phyloP scores from a whole-genome alignment of 2,797 vertebrate species.

The Neopelma chrysocephalum region DNA sequence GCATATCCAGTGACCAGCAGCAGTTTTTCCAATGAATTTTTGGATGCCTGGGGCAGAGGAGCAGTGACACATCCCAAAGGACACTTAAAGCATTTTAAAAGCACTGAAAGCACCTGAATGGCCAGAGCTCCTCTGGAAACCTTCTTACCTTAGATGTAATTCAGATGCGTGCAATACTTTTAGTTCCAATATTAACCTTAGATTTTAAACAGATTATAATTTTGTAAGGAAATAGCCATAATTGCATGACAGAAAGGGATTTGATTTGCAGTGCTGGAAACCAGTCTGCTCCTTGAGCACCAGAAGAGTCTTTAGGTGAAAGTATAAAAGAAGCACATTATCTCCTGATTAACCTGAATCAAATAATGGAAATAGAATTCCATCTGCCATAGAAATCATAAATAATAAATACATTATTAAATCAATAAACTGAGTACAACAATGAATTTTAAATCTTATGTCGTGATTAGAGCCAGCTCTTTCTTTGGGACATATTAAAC shows the following conservation, averaged over 20 bases:
- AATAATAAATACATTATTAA: slow-evolving; percentile 58
- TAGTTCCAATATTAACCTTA: background rate
- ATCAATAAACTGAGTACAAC: slow-evolving; percentile 40
- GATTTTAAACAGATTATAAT: background rate
- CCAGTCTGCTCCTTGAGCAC: background rate
- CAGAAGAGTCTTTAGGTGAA: slow-evolving; percentile 1
- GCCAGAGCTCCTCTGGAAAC: background rate
- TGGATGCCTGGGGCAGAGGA: background rate
- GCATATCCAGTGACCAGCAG: background rate
- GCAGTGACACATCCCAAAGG: background rate
- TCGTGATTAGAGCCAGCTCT: slow-evolving; percentile 43
- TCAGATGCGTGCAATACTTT: background rate
- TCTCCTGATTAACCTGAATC: slow-evolving; percentile 26
- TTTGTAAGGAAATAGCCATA: background rate
- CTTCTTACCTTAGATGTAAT: background rate
- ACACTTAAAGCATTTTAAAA: background rate
- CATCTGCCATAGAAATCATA: slow-evolving; percentile 32
- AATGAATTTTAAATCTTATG: slow-evolving; percentile 41
- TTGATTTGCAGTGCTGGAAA: background rate
- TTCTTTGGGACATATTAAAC: slow-evolving; percentile 48
- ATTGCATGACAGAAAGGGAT: background rate
- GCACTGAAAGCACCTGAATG: background rate
- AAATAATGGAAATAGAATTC: slow-evolving; percentile 34
- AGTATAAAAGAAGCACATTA: background rate
- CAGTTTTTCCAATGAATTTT: background rate